Conservation (phyloP, 2,113 vertebrate species). For the Pomatostomus ruficeps region DNA sequence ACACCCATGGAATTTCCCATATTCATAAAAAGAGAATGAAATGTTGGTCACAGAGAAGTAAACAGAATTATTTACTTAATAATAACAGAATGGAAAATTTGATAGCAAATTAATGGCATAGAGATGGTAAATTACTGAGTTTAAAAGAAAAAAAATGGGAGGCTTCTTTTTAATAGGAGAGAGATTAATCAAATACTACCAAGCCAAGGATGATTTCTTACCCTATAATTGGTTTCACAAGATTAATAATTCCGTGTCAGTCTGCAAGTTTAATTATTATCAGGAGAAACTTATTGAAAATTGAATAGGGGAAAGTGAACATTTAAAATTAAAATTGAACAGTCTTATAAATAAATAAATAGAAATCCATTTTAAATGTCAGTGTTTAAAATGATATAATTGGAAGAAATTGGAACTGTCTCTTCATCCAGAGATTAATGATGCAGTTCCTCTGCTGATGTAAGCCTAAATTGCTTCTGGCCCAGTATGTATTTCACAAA, state of each 20-base stretch:
- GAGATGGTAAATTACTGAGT: neutral
- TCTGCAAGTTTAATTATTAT: constrained; percentile 18
- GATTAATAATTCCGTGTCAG: constrained; percentile 12
- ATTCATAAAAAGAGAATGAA: neutral
- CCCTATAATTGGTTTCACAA: constrained; percentile 11
- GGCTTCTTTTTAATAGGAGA: neutral
- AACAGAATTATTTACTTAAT: neutral
- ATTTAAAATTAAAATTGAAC: neutral
- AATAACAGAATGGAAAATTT: neutral
- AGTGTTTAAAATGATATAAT: neutral
- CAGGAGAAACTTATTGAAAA: neutral
- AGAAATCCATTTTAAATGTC: neutral
- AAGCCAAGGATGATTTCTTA: neutral
- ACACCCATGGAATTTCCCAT: neutral
- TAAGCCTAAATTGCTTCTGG: neutral
- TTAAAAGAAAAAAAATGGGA: neutral
- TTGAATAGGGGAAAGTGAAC: neutral
- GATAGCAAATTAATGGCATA: neutral
- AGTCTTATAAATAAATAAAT: neutral
- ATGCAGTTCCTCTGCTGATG: neutral
- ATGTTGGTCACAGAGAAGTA: neutral
- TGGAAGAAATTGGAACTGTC: neutral
- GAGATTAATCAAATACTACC: neutral
- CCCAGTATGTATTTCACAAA: neutral
- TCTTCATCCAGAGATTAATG: neutral